Evolutionary conservation across 2,888 invertebrate genomes (phyloP).

Genomic region (Rhabditoides inermis): DNA sequence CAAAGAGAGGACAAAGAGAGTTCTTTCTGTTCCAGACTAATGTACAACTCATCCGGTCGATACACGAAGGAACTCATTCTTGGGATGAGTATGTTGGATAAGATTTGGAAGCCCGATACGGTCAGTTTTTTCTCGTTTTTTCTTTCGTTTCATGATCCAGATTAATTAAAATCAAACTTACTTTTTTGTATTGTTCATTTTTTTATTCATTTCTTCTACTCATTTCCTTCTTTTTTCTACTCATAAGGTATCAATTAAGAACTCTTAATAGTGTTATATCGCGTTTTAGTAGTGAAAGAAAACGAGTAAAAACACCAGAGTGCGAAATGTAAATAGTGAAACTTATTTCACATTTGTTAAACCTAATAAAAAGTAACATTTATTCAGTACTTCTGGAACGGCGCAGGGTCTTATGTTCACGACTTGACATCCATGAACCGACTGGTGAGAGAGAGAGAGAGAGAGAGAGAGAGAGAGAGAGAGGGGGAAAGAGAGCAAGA

Average conservation of each 20-base stretch:
- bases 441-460: slow-evolving; percentile 59
- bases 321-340: not conserved
- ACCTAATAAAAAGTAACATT: not conserved
- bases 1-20: not conserved
- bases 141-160: not conserved
- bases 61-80: slow-evolving; percentile 60
- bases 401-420: slow-evolving; percentile 86
- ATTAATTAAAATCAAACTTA: not conserved
- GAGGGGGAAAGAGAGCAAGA: not conserved
- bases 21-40: not conserved
- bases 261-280: too few species aligned
- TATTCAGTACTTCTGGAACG: slow-evolving; percentile 69
- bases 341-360: not conserved
- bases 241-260: too few species aligned
- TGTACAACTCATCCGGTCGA: slow-evolving; percentile 13
- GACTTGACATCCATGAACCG: slow-evolving; percentile 91
- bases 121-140: slow-evolving; percentile 8
- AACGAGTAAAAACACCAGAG: too few species aligned
- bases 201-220: slow-evolving; percentile 56
- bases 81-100: slow-evolving; percentile 74
- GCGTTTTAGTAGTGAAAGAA: too few species aligned
- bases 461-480: slow-evolving; percentile 54
- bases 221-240: too few species aligned
- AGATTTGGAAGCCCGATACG: slow-evolving; percentile 92
- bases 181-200: not conserved